These are phyloP conservation scores for Habropoda laboriosa DNA, from an alignment of 1,140 invertebrate genomes.

Conservation along the genomic window DNA sequence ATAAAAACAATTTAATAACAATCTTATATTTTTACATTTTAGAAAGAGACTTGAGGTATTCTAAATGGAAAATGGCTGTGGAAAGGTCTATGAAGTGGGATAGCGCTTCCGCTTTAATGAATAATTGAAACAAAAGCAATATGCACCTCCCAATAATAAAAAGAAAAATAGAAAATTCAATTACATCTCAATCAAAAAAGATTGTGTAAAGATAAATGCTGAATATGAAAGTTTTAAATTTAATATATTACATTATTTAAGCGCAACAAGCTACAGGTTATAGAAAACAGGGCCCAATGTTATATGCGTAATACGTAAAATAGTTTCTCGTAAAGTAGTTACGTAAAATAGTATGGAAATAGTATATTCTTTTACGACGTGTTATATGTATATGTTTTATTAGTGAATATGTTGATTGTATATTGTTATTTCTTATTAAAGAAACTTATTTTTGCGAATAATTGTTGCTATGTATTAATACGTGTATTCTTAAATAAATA, in stretches of 20 bases:
- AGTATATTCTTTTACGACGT: neutral
- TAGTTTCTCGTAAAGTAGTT: neutral
- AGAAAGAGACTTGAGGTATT: conserved; percentile 88
- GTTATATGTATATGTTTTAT: neutral
- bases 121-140: conserved; percentile 40
- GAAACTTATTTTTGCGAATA: neutral
- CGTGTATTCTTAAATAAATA: neutral
- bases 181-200: neutral
- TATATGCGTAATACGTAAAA: neutral
- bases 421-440: conserved; percentile 27
- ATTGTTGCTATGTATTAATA: neutral
- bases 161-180: neutral
- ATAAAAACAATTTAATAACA: conserved; percentile 23
- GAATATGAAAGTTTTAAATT: neutral
- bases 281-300: neutral
- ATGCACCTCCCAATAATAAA: conserved; percentile 21
- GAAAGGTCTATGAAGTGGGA: conserved; percentile 91
- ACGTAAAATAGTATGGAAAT: neutral
- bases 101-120: conserved; percentile 50
- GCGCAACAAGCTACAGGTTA: neutral
- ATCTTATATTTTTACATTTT: conserved; percentile 63
- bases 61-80: conserved; percentile 93
- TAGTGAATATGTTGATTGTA: neutral
- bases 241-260: neutral
- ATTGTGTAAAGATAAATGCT: neutral